These are phyloP conservation scores for Dryomyza anilis DNA, from an alignment of 2,888 invertebrate genomes.

Conservation along the genomic window DNA sequence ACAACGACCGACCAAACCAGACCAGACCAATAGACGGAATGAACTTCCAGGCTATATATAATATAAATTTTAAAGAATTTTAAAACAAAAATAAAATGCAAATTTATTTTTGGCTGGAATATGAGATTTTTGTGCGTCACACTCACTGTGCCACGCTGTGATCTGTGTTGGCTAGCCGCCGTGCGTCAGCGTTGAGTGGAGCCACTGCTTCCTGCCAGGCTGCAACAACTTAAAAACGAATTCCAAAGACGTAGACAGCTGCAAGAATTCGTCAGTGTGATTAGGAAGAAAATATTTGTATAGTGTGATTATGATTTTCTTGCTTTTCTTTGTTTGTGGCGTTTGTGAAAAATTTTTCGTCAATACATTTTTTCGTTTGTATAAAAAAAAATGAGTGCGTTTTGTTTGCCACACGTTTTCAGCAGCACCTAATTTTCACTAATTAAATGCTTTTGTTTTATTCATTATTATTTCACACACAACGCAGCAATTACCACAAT, in stretches of 20 bases:
- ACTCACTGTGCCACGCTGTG: conserved; percentile 5
- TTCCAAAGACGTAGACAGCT: too few relatives aligned
- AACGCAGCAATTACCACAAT: conserved; percentile 14
- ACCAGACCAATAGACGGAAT: not conserved
- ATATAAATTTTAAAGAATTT: not conserved
- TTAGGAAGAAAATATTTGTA: too few relatives aligned
- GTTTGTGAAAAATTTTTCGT: conserved; percentile 20
- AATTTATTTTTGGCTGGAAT: not conserved
- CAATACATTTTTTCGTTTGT: conserved; percentile 28
- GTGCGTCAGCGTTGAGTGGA: not conserved
- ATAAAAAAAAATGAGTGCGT: not conserved
- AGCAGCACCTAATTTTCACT: not conserved
- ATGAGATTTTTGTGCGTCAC: not conserved
- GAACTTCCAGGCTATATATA: too few relatives aligned
- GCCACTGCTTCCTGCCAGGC: not conserved
- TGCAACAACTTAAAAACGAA: not conserved
- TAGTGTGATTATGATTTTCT: conserved; percentile 17
- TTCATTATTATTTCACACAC: not conserved
- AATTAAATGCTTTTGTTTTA: not conserved
- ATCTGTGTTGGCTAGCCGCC: not conserved
- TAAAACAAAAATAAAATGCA: not conserved
- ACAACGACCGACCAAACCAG: not conserved
- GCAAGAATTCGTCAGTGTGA: too few relatives aligned
- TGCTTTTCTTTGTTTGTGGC: conserved; percentile 29
- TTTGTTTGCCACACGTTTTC: not conserved